Evolutionary conservation across 2,888 invertebrate species (phyloP), one percentile per base, ranked within the genome.

Genomic region (Julus scanicus): DNA sequence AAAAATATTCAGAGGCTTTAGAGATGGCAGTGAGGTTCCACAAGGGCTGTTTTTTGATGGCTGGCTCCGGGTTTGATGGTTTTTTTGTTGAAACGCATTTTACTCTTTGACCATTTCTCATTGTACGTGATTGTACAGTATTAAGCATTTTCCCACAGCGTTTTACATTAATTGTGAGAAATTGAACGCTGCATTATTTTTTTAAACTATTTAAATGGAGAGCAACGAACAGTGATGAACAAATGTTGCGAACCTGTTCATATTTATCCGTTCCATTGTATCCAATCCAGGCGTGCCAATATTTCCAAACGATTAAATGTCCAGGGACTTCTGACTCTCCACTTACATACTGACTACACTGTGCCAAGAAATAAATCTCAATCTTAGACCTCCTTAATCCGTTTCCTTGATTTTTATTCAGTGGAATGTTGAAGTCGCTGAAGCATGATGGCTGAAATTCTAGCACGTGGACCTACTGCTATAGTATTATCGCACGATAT

Each of bases 21-120:
- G 86, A 29, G 40, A 57, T 63, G 57, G 86, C 63, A 86, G 86
- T 86, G 86, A 53, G 86, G 57, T 86, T 86, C 86, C 63, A 39
- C 86, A 57, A 53, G 53, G 39, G 86, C 40, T 53, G 53, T 86
- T 63, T 63, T 86, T 57, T 86, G 63, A 86, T 57, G 86, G 86
- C 86, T 86, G 86, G 86, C 86, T 86, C 86, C 86, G 86, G 86
- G 86, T 86, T 86, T 86, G 86, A 86, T 86, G 86, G 86, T 63
- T 53, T 40, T 86, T 86, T 53, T 86, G 86, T 86, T 86, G 53
- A 57, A 53, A 86, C 53, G 53, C 49, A 57, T 86, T 86, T 86
- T 86, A 53, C n/a, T 57, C 48, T 57, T 57, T 40, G 53, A 57
- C 44, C 85, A 49, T 48, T 85, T 85, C 85, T 63, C 53, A 49